A percentile compares a stretch with the other conserved stretches of the same genome.
These are phyloP conservation scores for Lerema accius DNA, from an alignment of 1,140 invertebrate genomes.

Conservation along the genomic window DNA sequence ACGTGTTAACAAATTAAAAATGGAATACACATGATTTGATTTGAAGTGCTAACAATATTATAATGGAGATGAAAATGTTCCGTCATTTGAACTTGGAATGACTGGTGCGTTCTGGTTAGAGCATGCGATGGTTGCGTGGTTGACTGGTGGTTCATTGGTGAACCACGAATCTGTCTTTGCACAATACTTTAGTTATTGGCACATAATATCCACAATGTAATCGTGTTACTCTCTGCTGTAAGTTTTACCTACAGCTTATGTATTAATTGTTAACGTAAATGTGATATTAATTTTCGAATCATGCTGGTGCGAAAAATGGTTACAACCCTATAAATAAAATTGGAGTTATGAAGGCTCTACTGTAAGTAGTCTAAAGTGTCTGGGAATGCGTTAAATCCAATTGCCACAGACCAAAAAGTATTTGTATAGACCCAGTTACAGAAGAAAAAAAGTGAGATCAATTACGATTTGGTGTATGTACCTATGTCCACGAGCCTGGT, in stretches of 20 bases:
- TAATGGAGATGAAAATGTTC: constrained; percentile 8
- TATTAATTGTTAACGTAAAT: background rate
- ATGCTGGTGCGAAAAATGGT: too few species aligned
- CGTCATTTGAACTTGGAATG: background rate
- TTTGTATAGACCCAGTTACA: too few species aligned
- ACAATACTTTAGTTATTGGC: constrained; percentile 15
- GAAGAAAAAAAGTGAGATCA: too few species aligned
- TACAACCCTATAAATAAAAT: too few species aligned
- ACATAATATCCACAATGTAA: constrained; percentile 8
- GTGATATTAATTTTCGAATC: background rate
- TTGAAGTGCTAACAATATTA: background rate
- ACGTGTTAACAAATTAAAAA: constrained; percentile 1
- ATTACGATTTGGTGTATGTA: too few species aligned
- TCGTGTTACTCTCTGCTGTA: constrained; percentile 1
- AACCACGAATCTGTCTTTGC: constrained; percentile 19
- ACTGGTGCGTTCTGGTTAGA: constrained; percentile 9
- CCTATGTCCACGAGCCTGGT: too few species aligned
- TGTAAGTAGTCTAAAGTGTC: too few species aligned
- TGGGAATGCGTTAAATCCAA: too few species aligned
- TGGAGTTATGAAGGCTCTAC: too few species aligned
- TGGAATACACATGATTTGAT: background rate
- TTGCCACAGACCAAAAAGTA: too few species aligned
- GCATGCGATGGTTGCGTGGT: constrained; percentile 13
- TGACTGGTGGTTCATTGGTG: constrained; percentile 11
- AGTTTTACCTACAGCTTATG: background rate